Conservation (phyloP, 2,888 invertebrate species). For the Pterostichus niger region DNA sequence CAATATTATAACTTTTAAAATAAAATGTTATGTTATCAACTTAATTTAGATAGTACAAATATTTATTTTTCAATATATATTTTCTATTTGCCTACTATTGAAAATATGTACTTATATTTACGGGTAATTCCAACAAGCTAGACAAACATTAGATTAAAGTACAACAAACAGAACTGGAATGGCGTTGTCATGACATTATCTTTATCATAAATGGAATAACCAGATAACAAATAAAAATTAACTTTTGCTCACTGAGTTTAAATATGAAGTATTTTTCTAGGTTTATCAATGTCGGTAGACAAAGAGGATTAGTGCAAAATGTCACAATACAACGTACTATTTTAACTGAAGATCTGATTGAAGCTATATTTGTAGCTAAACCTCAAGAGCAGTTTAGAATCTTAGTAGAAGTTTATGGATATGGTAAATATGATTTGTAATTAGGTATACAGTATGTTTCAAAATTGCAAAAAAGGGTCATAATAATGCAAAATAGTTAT, state of each 20-base stretch:
- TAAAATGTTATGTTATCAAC: too few relatives aligned
- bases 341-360: constrained; percentile 11
- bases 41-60: too few relatives aligned
- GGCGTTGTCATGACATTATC: neutral
- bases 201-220: neutral
- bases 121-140: neutral
- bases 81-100: too few relatives aligned
- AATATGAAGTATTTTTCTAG: neutral
- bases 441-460: too few relatives aligned
- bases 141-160: constrained; percentile 12
- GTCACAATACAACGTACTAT: neutral
- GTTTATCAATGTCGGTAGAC: constrained; percentile 10
- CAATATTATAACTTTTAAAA: too few relatives aligned
- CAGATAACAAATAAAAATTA: constrained; percentile 11
- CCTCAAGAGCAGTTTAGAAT: neutral
- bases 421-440: neutral
- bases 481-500: too few relatives aligned
- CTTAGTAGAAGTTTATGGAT: constrained; percentile 7
- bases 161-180: neutral
- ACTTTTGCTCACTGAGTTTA: neutral
- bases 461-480: too few relatives aligned
- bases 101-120: too few relatives aligned
- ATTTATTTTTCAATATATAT: too few relatives aligned
- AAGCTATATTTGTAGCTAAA: neutral
- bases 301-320: neutral